phyloP scores from a whole-genome alignment of 2,113 vertebrate genomes.

The Apteryx mantelli region DNA sequence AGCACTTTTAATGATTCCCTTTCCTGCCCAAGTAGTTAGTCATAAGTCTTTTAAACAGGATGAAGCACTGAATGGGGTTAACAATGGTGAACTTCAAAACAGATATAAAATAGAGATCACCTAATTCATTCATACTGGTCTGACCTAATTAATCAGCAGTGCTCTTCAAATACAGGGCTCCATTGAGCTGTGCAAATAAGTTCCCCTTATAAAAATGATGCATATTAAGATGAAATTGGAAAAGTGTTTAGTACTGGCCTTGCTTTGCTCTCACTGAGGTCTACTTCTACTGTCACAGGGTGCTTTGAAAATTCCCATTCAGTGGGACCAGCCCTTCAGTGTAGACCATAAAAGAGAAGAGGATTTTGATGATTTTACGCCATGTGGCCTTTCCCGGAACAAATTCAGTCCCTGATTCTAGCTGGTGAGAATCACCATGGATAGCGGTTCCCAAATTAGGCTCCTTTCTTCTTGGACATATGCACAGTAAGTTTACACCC shows the following conservation, averaged over 20 bases:
- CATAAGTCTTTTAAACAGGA: conserved; percentile 38
- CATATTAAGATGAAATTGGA: conserved; percentile 5
- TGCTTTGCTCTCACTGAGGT: conserved; percentile 4
- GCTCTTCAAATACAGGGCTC: conserved; percentile 15
- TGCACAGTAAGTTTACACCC: background rate
- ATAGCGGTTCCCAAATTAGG: background rate
- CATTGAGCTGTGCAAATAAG: conserved; percentile 20
- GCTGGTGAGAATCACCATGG: conserved; percentile 10
- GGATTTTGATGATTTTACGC: background rate
- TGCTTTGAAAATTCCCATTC: conserved; percentile 28
- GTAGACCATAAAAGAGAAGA: background rate
- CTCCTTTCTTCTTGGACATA: conserved; percentile 27
- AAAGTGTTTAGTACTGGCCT: background rate
- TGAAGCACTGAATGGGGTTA: conserved; percentile 1
- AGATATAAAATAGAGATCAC: conserved; percentile 33
- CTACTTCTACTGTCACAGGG: background rate
- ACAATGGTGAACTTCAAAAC: conserved; percentile 35
- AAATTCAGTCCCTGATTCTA: background rate
- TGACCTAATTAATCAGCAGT: conserved; percentile 38
- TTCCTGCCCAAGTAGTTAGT: conserved; percentile 21
- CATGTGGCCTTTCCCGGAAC: background rate
- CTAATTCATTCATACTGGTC: conserved; percentile 25
- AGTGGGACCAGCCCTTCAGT: background rate
- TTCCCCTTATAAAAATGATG: conserved; percentile 5
- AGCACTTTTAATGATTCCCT: conserved; percentile 41